Evolutionary conservation across 2,113 vertebrate species (phyloP), one percentile per base, ranked within the genome.

Genomic region (Pterocles gutturalis): DNA sequence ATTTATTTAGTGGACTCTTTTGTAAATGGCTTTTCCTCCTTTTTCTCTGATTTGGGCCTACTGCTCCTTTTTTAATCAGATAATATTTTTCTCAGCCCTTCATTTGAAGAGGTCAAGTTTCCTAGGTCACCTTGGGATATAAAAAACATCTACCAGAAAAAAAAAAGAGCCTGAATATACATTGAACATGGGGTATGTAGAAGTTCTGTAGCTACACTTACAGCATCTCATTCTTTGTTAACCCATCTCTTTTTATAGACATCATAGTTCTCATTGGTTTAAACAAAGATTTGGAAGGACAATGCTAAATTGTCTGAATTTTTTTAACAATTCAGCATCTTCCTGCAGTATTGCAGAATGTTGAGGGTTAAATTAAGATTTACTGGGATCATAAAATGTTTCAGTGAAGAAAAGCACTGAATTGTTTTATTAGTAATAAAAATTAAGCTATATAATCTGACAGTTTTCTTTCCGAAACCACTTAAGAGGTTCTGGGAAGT

Each of bases 61-160:
- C 19, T 70, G 21, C 18, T 17, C 31, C 51, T 71, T 78, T 94
- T 83, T 84, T 12, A 53, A 90, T 83, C 76, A 67, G 61, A 31
- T 54, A 57, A 29, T 46, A 16, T 75, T 91, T 92, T 67, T 75
- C 87, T 87, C 86, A 88, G 61, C 34, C 6, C 82, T 85, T 96
- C 41, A 11, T 83, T 82, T 91, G 80, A 70, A 93, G 58, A 91
- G 86, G 78, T 96, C 91, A 93, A 12, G 67, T 95, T 96, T 91
- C 70, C 65, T 89, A 61, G 87, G 71, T 88, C 80, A 92, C 90
- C 96, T 92, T 96, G 90, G 73, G 46, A 75, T 93, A 93, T 77
- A 77, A 69, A 87, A 91, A 71, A 41, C 5, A 55, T 58, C 64
- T 87, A 26, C 31, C 13, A 46, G 53, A n/a, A 14, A 9, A 15